Conservation (phyloP, 2,888 invertebrate species). For the Caprella mutica region DNA sequence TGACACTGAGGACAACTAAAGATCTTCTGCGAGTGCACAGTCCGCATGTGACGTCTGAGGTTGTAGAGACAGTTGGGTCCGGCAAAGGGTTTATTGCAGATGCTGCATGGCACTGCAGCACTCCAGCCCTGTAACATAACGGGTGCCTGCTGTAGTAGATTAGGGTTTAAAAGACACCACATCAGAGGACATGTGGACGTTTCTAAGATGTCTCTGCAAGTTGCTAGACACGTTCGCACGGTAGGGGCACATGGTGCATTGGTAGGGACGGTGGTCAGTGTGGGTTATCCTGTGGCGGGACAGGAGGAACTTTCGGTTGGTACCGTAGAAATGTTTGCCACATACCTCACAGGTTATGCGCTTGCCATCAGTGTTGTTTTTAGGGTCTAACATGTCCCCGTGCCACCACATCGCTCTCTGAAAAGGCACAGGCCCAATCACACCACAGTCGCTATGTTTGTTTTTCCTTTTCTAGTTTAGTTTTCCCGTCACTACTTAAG, state of each 20-base stretch:
- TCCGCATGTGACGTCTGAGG: conserved; percentile 23
- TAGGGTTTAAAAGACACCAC: background rate
- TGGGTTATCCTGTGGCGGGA: conserved; percentile 25
- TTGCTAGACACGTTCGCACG: conserved; percentile 33
- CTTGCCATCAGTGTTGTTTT: no score
- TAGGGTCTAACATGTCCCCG: no score
- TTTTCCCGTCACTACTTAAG: no score
- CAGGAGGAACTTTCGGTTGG: conserved; percentile 26
- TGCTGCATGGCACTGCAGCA: conserved; percentile 19
- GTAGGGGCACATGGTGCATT: conserved; percentile 26
- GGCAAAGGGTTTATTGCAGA: conserved; percentile 27
- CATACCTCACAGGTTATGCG: conserved; percentile 24
- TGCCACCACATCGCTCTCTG: no score
- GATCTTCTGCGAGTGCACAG: conserved; percentile 26
- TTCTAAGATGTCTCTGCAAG: conserved; percentile 24
- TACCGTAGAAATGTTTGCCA: conserved; percentile 22
- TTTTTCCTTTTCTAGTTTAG: no score
- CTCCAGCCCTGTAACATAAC: background rate
- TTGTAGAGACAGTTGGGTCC: conserved; percentile 28
- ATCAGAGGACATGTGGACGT: conserved; percentile 13
- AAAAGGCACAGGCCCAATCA: no score
- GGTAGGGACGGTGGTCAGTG: conserved; percentile 27
- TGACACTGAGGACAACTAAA: conserved; percentile 26
- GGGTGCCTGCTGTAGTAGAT: background rate
- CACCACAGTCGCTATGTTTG: no score